phyloP scores from a whole-genome alignment of 1,140 invertebrate genomes.

The Cyphomyrmex costatus region DNA sequence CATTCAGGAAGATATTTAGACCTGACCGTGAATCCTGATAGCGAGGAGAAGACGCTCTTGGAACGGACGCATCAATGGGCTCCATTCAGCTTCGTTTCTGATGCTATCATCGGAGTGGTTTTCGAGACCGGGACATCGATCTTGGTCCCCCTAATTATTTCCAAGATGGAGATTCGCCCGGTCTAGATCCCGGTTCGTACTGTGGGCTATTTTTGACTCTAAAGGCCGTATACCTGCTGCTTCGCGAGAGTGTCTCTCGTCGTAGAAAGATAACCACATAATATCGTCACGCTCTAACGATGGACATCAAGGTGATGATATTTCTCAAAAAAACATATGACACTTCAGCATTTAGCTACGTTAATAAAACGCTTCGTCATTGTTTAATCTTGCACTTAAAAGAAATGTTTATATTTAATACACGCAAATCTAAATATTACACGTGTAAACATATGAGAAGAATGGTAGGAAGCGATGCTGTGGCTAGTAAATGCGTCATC shows the following conservation, averaged over 20 bases:
- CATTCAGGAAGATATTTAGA: slow-evolving; percentile 70
- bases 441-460: background rate
- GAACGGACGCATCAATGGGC: slow-evolving; percentile 83
- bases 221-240: slow-evolving; percentile 63
- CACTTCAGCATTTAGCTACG: background rate
- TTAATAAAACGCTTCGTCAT: background rate
- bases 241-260: slow-evolving; percentile 35
- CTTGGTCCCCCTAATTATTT: slow-evolving; percentile 87
- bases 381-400: background rate
- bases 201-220: slow-evolving; percentile 68
- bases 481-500: slow-evolving; percentile 50
- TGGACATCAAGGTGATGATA: slow-evolving; percentile 41
- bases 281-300: slow-evolving; percentile 60
- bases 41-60: slow-evolving; percentile 61
- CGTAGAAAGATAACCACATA: slow-evolving; percentile 51
- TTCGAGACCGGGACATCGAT: slow-evolving; percentile 84
- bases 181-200: slow-evolving; percentile 62
- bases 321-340: slow-evolving; percentile 15
- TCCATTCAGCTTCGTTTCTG: slow-evolving; percentile 84
- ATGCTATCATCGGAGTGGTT: slow-evolving; percentile 85
- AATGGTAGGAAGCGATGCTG: background rate
- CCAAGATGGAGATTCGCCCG: slow-evolving; percentile 82
- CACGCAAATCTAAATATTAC: background rate
- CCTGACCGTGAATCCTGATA: slow-evolving; percentile 73
- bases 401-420: slow-evolving; percentile 10